Evolutionary conservation across 2,888 invertebrate species (phyloP), one percentile per base, ranked within the genome.

Genomic region (Pheosia gnoma): DNA sequence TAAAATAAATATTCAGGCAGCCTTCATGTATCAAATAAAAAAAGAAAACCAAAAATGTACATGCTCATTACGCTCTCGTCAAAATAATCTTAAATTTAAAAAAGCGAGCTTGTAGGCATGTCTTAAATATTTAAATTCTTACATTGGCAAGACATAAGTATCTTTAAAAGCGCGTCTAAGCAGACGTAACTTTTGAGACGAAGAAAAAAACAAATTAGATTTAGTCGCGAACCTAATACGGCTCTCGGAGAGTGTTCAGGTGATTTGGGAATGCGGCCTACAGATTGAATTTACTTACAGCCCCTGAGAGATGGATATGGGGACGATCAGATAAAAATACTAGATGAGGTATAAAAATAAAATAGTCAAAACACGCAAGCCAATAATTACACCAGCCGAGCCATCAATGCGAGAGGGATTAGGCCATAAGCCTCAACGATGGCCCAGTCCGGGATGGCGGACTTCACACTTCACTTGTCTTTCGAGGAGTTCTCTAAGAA

Each of bases 181-280:
- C 37, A 58, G 37, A 38, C 25, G 25, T 25, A 25, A 86, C 85
- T 86, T 85, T 85, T 85, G 81, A 83, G 83, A 82, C 70, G 78
- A 73, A 84, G 82, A 85, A 85, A 87, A 88, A 89, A 87, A 81
- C 84, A 90, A 90, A 91, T 90, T 85, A 84, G 88, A 91, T 91
- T 90, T 89, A 81, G 81, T 72, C 78, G 77, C 72, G 83, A 86
- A 86, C 84, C 85, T 87, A 86, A 87, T 89, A 86, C 82, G 77
- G 78, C 77, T 81, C 74, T 75, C 79, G 81, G 83, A 86, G 87
- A 89, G 91, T 88, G 88, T 91, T 89, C 89, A 84, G 89, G 89
- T 87, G 91, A 89, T 90, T 90, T 87, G 90, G 90, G 90, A 91
- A 82, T 89, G 89, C 85, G 87, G 86, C 83, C 86, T 84, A 84